Evolutionary conservation across 2,888 invertebrate genomes (phyloP), one percentile per base, ranked within the genome.

Genomic region (Lasioglossum malachurum): DNA sequence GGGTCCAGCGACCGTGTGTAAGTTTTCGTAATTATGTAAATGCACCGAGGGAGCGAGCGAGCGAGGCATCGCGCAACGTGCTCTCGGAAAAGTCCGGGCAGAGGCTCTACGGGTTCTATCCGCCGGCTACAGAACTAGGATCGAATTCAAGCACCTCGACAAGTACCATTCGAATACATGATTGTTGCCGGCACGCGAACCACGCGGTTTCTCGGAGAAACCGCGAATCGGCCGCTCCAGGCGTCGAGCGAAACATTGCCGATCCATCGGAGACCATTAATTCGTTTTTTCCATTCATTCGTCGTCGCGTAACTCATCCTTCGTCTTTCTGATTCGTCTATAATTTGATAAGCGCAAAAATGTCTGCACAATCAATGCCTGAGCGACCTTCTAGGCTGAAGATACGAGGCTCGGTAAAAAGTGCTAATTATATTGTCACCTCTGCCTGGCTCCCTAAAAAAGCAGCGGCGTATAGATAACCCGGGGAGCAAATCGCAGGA

Each of bases 11-110:
- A 35, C 41, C 71, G n/a, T 46, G n/a, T 46, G 38, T n/a, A 41
- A 57, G 41, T 82, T 67, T 49, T 64, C 41, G 49, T 69, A 60
- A 74, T 82, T 79, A 78, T 16, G 31, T n/a, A 35, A 80, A 23
- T 79, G 27, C 16, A 4, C n/a, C 35, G n/a, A 31, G 16, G 16
- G 38, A 38, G 38, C 38, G 35, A 67, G 31, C 5, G 60, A 16
- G 19, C 31, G 16, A 31, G 31, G 19, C 16, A 67, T 35, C 35
- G 16, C 35, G 64, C 31, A 27, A 27, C 60, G 14, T 27, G 27
- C 60, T 35, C 35, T 67, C 35, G 67, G 67, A 67, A 67, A 67
- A 35, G 60, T 7, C 60, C 27, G 60, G 14, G 0, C 7, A n/a
- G n/a, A n/a, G n/a, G n/a, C 27, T 8, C 23, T 23, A 23, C 53